Percentiles rank a stretch among this genome's conserved stretches.
Evolutionary conservation across 2,888 invertebrate species (phyloP).

Genomic region (Andrena fulva): DNA sequence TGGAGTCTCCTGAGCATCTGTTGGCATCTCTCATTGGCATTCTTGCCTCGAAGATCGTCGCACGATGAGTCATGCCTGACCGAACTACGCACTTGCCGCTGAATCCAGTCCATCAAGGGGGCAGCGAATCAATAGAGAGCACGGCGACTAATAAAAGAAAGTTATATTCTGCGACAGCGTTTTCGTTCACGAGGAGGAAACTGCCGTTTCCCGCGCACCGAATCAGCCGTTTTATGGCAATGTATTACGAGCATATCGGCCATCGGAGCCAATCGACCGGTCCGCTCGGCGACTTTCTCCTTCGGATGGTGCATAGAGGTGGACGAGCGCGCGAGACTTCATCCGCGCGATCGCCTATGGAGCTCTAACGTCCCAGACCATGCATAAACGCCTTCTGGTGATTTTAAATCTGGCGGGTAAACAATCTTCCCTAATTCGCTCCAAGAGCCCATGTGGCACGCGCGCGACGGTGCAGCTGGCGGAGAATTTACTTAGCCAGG

Average conservation of each 20-base stretch:
- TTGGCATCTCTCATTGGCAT: too few relatives aligned
- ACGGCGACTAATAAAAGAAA: slow-evolving; percentile 35
- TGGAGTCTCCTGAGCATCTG: too few relatives aligned
- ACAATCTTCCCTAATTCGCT: slow-evolving; percentile 46
- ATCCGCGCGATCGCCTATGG: slow-evolving; percentile 1
- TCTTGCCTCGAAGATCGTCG: too few relatives aligned
- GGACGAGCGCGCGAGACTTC: slow-evolving; percentile 20
- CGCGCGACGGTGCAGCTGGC: slow-evolving; percentile 46
- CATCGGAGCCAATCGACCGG: slow-evolving; percentile 35
- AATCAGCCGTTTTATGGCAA: slow-evolving; percentile 45
- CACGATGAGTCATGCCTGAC: too few relatives aligned
- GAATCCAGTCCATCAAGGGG: neutral
- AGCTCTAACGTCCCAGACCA: neutral
- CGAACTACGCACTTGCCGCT: neutral
- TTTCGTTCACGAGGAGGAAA: slow-evolving; percentile 17
- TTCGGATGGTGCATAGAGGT: slow-evolving; percentile 3
- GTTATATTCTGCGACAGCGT: slow-evolving; percentile 22
- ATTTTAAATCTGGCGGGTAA: slow-evolving; percentile 40
- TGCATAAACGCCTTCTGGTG: slow-evolving; percentile 22
- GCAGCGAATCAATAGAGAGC: slow-evolving; percentile 4
- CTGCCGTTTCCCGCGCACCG: slow-evolving; percentile 26
- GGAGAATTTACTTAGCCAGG: slow-evolving; percentile 50
- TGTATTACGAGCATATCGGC: slow-evolving; percentile 41
- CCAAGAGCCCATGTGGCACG: slow-evolving; percentile 17
- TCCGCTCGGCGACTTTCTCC: slow-evolving; percentile 32